Conservation (phyloP, 2,113 vertebrate genomes). For the Mastomys natalensis region DNA sequence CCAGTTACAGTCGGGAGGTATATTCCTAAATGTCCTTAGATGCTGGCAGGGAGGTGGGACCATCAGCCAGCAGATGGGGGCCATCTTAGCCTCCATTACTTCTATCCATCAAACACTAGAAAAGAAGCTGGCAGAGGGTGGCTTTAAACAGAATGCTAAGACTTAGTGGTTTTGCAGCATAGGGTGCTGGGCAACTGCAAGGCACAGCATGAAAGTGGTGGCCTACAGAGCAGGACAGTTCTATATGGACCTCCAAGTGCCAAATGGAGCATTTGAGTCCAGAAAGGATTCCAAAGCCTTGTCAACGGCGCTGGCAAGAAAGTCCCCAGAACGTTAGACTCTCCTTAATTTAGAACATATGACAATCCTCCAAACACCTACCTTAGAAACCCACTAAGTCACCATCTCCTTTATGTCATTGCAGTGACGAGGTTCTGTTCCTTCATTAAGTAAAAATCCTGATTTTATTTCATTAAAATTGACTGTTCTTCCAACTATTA, state of each 20-base stretch:
- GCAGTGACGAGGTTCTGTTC: not conserved
- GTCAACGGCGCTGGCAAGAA: not conserved
- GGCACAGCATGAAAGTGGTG: not conserved
- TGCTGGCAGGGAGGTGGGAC: fast-evolving
- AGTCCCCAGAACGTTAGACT: not conserved
- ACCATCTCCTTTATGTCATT: not conserved
- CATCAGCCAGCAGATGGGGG: not conserved
- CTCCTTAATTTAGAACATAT: not conserved
- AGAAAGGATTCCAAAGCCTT: not conserved
- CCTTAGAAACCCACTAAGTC: not conserved
- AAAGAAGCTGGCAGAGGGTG: not conserved
- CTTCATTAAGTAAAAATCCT: not conserved
- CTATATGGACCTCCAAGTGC: not conserved
- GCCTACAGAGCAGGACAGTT: no score
- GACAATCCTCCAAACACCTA: not conserved
- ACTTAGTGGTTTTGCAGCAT: not conserved
- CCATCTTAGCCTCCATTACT: not conserved
- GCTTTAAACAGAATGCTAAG: not conserved
- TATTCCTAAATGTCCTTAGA: not conserved
- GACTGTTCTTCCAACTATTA: not conserved
- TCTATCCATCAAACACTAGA: not conserved
- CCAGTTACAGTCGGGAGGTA: not conserved
- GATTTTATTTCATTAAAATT: not conserved
- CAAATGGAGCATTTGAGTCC: not conserved
- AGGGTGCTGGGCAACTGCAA: not conserved